A percentile compares a stretch with the other conserved stretches of the same genome.
phyloP scores from a whole-genome alignment of 2,797 vertebrate species.

The Atherinosoma microstoma region DNA sequence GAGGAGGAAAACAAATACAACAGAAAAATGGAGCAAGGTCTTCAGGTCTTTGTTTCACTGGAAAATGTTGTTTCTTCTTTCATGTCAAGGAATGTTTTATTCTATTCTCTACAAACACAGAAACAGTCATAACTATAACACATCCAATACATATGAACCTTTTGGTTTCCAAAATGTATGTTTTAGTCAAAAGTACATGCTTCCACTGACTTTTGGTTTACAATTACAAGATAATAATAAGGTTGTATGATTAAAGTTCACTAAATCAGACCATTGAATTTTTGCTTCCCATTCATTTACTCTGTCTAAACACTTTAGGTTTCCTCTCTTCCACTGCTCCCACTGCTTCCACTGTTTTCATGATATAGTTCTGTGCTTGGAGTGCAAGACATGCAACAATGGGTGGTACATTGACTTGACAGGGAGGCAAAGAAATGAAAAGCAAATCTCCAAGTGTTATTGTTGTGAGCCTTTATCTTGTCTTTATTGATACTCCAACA shows the following conservation, averaged over 20 bases:
- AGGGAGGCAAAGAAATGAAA: background rate
- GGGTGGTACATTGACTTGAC: background rate
- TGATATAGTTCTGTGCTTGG: background rate
- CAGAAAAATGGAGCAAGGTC: background rate
- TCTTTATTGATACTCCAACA: background rate
- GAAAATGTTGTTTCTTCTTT: background rate
- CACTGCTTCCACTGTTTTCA: background rate
- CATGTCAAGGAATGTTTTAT: background rate
- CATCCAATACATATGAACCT: too few relatives aligned
- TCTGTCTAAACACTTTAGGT: background rate
- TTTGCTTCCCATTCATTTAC: background rate
- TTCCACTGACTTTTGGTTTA: background rate
- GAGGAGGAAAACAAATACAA: background rate
- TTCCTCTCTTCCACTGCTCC: background rate
- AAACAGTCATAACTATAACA: too few relatives aligned
- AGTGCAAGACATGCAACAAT: background rate
- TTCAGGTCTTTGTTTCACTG: background rate
- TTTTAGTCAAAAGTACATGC: too few relatives aligned
- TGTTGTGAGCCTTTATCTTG: background rate
- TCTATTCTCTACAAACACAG: background rate
- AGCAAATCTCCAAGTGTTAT: background rate
- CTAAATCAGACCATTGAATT: background rate
- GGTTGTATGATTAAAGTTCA: background rate
- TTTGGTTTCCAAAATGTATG: too few relatives aligned
- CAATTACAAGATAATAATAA: background rate